Evolutionary conservation across 2,888 invertebrate genomes (phyloP).

Genomic region (Yponomeuta cagnagella): DNA sequence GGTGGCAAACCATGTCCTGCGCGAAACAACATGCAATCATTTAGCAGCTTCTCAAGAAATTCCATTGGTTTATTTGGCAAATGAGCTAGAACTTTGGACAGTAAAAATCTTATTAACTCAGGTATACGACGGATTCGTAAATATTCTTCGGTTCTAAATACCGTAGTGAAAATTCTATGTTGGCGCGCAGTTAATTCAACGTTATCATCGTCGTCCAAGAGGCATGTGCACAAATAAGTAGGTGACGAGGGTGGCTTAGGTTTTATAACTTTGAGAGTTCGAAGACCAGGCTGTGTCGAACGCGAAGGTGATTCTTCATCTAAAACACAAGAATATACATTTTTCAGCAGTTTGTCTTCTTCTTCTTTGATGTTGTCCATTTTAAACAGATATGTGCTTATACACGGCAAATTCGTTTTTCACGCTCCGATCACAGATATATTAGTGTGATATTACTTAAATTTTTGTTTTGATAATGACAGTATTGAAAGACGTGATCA

Average conservation of each 20-base stretch:
- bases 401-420: no score
- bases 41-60: slow-evolving; percentile 46
- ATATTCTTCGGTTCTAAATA: slow-evolving; percentile 51
- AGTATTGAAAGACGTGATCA: no score
- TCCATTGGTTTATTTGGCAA: slow-evolving; percentile 36
- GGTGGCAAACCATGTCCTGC: slow-evolving; percentile 54
- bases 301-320: background rate
- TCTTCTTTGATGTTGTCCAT: background rate
- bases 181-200: slow-evolving; percentile 39
- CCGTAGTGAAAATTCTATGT: slow-evolving; percentile 38
- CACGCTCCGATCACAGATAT: no score
- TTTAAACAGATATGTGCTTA: background rate
- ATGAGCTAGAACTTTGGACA: slow-evolving; percentile 50
- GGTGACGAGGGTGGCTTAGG: slow-evolving; percentile 16
- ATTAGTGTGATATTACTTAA: no score
- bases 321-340: background rate
- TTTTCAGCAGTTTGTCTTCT: background rate
- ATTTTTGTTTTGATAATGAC: no score
- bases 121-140: slow-evolving; percentile 55
- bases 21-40: slow-evolving; percentile 61
- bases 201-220: slow-evolving; percentile 28
- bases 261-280: slow-evolving; percentile 19
- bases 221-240: slow-evolving; percentile 43
- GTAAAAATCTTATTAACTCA: slow-evolving; percentile 52
- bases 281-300: background rate